Evolutionary conservation across 2,113 vertebrate species (phyloP).

Genomic region (Semnornis frantzii): DNA sequence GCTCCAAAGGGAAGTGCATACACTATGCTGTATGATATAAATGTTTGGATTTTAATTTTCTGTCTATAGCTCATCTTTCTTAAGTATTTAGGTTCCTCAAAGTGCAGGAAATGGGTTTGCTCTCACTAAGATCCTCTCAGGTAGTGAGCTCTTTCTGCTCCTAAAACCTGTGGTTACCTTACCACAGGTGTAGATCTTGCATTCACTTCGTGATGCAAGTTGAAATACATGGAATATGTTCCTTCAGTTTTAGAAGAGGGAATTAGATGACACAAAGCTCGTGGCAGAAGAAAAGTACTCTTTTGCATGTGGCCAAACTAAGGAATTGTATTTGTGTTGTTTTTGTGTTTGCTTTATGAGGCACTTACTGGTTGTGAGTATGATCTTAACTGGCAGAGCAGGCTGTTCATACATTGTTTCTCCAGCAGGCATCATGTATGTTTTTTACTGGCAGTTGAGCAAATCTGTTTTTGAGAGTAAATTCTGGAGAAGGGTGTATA

Average conservation of each 20-base stretch:
- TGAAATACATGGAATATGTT: background rate
- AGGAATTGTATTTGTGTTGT: background rate
- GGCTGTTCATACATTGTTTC: background rate
- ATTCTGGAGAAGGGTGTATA: background rate
- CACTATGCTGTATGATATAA: background rate
- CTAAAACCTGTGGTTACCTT: background rate
- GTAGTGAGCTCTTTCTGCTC: background rate
- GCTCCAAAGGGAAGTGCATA: background rate
- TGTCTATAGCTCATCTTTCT: background rate
- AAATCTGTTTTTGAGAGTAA: background rate
- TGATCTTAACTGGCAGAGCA: background rate
- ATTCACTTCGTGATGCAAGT: background rate
- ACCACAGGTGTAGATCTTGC: background rate
- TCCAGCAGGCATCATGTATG: background rate
- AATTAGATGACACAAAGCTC: background rate
- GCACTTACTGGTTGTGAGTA: background rate
- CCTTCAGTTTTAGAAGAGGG: background rate
- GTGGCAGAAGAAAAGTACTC: background rate
- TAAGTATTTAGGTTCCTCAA: background rate
- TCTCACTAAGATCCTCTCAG: background rate
- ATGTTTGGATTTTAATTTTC: background rate
- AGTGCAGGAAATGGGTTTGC: background rate
- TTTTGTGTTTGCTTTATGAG: background rate
- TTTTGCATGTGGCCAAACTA: background rate
- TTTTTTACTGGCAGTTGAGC: background rate